Evolutionary conservation across 2,888 invertebrate genomes (phyloP).

Genomic region (Conomelus anceps): DNA sequence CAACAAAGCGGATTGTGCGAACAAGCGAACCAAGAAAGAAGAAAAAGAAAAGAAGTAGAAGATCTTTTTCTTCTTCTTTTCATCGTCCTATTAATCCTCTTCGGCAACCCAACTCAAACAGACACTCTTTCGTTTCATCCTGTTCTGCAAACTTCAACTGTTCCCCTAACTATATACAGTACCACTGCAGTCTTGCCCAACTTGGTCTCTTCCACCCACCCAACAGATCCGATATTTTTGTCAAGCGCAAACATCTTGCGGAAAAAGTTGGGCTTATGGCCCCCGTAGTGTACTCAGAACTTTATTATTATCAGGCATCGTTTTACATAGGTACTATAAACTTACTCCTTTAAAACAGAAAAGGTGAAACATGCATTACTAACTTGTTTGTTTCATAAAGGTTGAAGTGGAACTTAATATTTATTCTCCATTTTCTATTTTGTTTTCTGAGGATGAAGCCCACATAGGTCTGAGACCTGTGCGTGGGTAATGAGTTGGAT

Average conservation of each 20-base stretch:
- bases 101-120: not conserved
- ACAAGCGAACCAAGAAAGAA: too few relatives aligned
- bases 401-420: too few relatives aligned
- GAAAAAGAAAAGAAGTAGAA: too few relatives aligned
- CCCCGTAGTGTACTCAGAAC: not conserved
- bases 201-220: not conserved
- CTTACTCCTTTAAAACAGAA: not conserved
- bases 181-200: not conserved
- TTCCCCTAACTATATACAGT: not conserved
- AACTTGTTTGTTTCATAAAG: too few relatives aligned
- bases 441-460: too few relatives aligned
- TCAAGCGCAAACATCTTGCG: not conserved
- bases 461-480: too few relatives aligned
- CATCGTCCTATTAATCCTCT: not conserved
- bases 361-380: too few relatives aligned
- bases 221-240: not conserved
- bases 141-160: not conserved
- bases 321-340: not conserved
- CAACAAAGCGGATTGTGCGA: not conserved
- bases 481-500: too few relatives aligned
- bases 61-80: not conserved
- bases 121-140: not conserved
- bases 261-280: not conserved
- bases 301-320: not conserved
- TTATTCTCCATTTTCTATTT: too few relatives aligned